Base-by-base conservation (phyloP, 2,888 invertebrate genomes). In the Carcina quercana region DNA sequence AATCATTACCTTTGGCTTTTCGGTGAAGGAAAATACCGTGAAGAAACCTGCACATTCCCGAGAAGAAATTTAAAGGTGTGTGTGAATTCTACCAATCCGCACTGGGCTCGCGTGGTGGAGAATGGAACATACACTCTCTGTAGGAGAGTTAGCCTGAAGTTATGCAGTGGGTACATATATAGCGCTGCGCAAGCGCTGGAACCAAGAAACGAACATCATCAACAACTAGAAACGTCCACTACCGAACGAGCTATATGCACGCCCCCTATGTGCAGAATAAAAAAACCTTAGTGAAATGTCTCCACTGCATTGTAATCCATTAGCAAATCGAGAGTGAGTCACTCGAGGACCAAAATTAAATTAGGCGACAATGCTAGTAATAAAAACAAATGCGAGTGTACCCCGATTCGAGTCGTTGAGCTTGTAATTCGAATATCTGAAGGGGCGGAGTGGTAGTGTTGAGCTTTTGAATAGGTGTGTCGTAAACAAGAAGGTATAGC, bases 331-430 rank as follows among this genome's bases (percentile, higher is more conserved):
- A 59, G 38, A 40, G 45, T 36, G 40, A 41, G 42, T 24, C 47
- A 62, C 50, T 53, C 55, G 44, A n/a, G 50, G 54, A 56, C 56
- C 59, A 57, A 60, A 66, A 74, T 78, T 78, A 69, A 70, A 76
- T 76, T 76, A 67, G 53, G 59, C 46, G 58, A 59, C 60, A 54
- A 52, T n/a, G n/a, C n/a, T n/a, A n/a, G n/a, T 74, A 72, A 75
- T 70, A 60, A 63, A 71, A 56, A 68, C 63, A 58, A 67, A 71
- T 74, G 66, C 48, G 33, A 37, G 39, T 35, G 32, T 41, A 43
- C 57, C 62, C 59, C 54, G 47, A 54, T 45, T 45, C 35, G 25
- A 5, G 14, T 12, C 12, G 21, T 7, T 13, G 14, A 7, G 17
- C 12, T 12, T n/a, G n/a, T n/a, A n/a, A n/a, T n/a, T n/a, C n/a